Evolutionary conservation across 2,113 vertebrate species (phyloP).

Genomic region (Nycticorax nycticorax): DNA sequence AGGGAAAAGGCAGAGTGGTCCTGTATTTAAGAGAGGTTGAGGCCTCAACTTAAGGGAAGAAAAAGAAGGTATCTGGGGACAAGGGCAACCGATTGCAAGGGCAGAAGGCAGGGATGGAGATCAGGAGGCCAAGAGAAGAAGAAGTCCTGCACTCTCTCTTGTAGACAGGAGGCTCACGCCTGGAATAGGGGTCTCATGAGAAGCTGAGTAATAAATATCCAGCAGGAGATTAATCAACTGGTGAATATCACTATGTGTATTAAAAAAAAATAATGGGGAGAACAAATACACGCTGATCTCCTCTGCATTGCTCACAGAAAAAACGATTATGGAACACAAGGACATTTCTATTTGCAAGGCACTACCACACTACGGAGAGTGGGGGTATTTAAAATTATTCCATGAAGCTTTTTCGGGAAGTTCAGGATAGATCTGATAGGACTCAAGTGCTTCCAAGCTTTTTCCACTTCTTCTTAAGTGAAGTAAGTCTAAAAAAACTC

Average conservation of each 20-base stretch:
- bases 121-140: background rate
- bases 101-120: background rate
- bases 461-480: background rate
- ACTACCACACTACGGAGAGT: too few relatives aligned
- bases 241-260: background rate
- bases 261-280: background rate
- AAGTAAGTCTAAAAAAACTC: background rate
- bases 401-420: background rate
- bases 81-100: background rate
- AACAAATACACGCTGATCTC: accelerated
- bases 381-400: background rate
- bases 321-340: background rate
- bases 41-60: background rate
- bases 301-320: background rate
- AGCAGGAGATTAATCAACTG: background rate
- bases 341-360: background rate
- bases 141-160: background rate
- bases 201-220: background rate
- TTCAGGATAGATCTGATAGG: background rate
- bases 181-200: background rate
- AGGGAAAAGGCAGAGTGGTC: background rate
- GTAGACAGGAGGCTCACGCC: background rate
- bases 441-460: background rate
- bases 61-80: background rate
- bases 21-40: background rate